phyloP scores from a whole-genome alignment of 1,140 invertebrate species.

The Ceratosolen fusciceps region DNA sequence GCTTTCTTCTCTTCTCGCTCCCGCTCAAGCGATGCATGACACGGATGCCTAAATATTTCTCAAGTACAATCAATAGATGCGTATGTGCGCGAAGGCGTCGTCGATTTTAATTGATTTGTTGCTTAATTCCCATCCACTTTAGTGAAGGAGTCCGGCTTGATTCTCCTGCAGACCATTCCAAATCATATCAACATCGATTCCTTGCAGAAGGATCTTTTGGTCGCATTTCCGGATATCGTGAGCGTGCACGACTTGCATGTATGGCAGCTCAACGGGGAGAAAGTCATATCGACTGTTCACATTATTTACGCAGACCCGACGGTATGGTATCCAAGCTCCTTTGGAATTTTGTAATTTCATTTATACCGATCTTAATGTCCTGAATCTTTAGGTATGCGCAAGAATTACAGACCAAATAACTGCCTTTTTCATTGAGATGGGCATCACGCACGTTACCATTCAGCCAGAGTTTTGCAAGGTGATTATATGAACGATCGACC shows the following conservation, averaged over 20 bases:
- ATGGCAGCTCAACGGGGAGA: conserved; percentile 81
- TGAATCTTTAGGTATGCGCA: conserved; percentile 74
- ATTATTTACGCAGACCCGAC: conserved; percentile 79
- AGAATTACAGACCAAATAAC: conserved; percentile 77
- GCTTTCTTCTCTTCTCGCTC: no score
- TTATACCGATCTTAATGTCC: neutral
- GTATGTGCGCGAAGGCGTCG: no score
- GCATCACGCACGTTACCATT: conserved; percentile 83
- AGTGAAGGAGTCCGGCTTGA: conserved; percentile 85
- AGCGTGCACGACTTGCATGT: conserved; percentile 88
- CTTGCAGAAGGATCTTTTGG: conserved; percentile 76
- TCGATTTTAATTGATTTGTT: no score
- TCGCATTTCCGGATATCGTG: conserved; percentile 83
- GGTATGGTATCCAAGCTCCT: conserved; percentile 55
- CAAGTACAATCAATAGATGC: no score
- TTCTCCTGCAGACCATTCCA: conserved; percentile 86
- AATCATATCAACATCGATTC: conserved; percentile 82
- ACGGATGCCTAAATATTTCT: no score
- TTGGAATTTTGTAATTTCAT: neutral
- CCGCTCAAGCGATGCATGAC: no score
- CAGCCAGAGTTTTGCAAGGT: conserved; percentile 81
- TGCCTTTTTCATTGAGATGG: conserved; percentile 80
- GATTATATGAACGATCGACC: conserved; percentile 3
- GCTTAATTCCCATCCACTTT: conserved; percentile 53
- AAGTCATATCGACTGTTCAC: conserved; percentile 82